Base-by-base conservation (phyloP, 2,113 vertebrate species). In the Trochalopteron elliotii region DNA sequence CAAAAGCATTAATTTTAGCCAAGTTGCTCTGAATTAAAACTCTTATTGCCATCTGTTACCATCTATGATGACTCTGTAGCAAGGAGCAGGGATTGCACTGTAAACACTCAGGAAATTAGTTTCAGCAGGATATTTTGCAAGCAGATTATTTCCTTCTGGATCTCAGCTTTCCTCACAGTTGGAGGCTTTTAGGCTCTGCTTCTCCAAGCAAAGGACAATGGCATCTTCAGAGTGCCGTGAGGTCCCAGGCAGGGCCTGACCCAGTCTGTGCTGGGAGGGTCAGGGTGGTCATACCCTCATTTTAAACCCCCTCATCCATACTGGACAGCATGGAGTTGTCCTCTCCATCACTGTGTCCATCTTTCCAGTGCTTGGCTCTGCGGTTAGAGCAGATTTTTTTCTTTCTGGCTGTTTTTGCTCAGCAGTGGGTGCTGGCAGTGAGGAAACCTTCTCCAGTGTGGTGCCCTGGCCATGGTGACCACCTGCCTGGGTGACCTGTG, bases 31-130 rank as follows among this genome's bases (percentile, higher is more conserved):
- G 90, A 94, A 93, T 94, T 89, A 94, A 96, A 91, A 82, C 82
- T 95, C 86, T 92, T 84, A 64, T 79, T 96, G 91, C 96, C 95
- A 96, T 97, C 93, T 97, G 95, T 94, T 97, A 91, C 61, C 25
- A 4, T 94, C 94, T 39, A 84, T 22, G 90, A 93, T 95, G 94
- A 83, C 90, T 96, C 90, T 72, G 61, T 82, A 81, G 93, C 94
- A 90, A 90, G 85, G 92, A 93, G 88, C 56, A 80, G 56, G 60
- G 90, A 93, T 74, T 93, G 82, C 71, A 75, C 64, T 88, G 82
- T 91, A 95, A 96, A 92, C 87, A 86, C 81, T 74, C 93, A 94
- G 95, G 93, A 97, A 96, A 95, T 96, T 61, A 94, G 85, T 95
- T 97, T 96, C 96, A 83, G 88, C 31, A 5, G 85, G 93, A 90